Evolutionary conservation across 2,113 vertebrate species (phyloP), one percentile per base, ranked within the genome.

Genomic region (Morone saxatilis): DNA sequence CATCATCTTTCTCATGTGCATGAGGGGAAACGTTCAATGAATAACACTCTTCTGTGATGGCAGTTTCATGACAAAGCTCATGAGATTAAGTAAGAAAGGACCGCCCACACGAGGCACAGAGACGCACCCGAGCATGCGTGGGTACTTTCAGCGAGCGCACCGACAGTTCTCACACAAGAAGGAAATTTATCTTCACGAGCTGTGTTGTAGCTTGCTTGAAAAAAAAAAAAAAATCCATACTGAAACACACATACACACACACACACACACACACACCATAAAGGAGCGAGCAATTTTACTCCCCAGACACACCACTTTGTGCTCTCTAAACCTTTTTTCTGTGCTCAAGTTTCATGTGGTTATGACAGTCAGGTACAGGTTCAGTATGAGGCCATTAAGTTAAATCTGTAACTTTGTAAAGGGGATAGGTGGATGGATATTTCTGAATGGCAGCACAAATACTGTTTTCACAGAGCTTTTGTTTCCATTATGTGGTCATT

Each of bases 201-300:
- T 1, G 36, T 43, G 45, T 38, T 74, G 25, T 31, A 65, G 67
- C 54, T 57, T 20, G 53, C 83, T 31, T 31, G 31, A 31, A 65
- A 82, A 78, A 50, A 31, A 65, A 82, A 78, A 50, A 80, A 4
- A 76, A 81, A 77, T 86, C 80, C 63, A 88, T 83, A 76, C 53
- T 67, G 36, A 75, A 63, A n/a, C 38, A 69, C 19, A 57, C 51
- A 70, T 59, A 13, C 40, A 45, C 50, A 22, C 54, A 74, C 25
- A 25, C 50, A 22, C 54, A 74, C 25, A 25, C 19, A 57, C 51
- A 70, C 65, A 13, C 40, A 45, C 50, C 11, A 36, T 14, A 36
- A 41, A 77, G 56, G 13, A 68, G 59, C 22, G 16, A 59, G 19
- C 50, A 60, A 76, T 59, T 68, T 62, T 9, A 20, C 12, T 74